These are phyloP conservation scores for Drosophila infuscata DNA, from an alignment of 2,888 invertebrate species.

Conservation along the genomic window DNA sequence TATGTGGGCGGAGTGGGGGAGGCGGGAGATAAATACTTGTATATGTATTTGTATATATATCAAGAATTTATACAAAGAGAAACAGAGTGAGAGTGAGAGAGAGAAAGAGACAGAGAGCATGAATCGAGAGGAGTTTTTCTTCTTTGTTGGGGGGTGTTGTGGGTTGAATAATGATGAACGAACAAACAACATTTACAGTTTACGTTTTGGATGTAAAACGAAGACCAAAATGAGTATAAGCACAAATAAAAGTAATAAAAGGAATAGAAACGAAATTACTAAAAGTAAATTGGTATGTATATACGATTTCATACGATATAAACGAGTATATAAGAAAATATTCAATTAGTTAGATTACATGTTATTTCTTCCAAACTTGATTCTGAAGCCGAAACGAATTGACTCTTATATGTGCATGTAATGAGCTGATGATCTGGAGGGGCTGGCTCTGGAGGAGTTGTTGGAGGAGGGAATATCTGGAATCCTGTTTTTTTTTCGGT, in stretches of 20 bases:
- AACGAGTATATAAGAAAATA: constrained; percentile 72
- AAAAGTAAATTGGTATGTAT: constrained; percentile 38
- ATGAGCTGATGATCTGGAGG: constrained; percentile 92
- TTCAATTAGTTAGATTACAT: constrained; percentile 86
- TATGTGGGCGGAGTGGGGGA: not conserved
- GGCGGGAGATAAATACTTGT: constrained; percentile 2
- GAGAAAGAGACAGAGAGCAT: constrained; percentile 3
- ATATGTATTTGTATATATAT: constrained; percentile 1
- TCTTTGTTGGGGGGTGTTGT: not conserved
- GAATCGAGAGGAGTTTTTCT: not conserved
- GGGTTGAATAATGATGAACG: constrained; percentile 26
- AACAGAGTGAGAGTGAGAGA: not conserved
- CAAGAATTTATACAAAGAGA: constrained; percentile 30
- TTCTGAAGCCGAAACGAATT: constrained; percentile 87
- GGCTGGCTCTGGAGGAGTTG: constrained; percentile 93
- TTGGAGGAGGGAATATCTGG: constrained; percentile 93
- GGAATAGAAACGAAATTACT: constrained; percentile 41
- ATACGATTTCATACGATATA: constrained; percentile 59
- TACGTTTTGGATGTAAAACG: constrained; percentile 55
- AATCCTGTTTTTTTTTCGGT: constrained; percentile 87
- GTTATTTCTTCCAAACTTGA: constrained; percentile 89
- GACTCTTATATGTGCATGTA: constrained; percentile 85
- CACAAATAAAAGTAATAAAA: constrained; percentile 53
- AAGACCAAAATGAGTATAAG: constrained; percentile 58
- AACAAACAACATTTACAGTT: constrained; percentile 48